These are phyloP conservation scores for Chrysolina haemoptera DNA, from an alignment of 2,888 invertebrate species.

Conservation along the genomic window DNA sequence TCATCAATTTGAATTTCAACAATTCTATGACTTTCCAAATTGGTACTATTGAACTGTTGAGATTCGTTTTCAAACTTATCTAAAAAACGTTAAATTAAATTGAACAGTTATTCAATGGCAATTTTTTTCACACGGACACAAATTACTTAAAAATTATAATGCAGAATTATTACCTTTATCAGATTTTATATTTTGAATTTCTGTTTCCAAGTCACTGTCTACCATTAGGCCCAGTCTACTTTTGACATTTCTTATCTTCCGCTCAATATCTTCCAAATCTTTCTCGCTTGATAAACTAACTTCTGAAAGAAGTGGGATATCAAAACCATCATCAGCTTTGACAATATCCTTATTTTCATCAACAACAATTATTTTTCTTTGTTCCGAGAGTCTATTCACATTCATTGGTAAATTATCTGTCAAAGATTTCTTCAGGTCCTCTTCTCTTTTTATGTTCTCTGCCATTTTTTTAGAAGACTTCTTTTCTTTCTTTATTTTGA, in stretches of 20 bases:
- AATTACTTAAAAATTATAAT: not conserved
- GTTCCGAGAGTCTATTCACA: slow-evolving; percentile 63
- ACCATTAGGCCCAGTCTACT: slow-evolving; percentile 71
- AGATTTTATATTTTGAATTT: slow-evolving; percentile 77
- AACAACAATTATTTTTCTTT: slow-evolving; percentile 63
- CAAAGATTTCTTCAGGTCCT: slow-evolving; percentile 57
- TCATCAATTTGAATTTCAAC: slow-evolving; percentile 28
- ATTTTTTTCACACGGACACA: too few species aligned
- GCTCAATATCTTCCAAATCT: slow-evolving; percentile 75
- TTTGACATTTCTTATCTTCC: slow-evolving; percentile 75
- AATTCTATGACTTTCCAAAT: slow-evolving; percentile 31
- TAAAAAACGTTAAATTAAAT: not conserved
- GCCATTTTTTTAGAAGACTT: slow-evolving; percentile 62
- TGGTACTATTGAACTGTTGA: not conserved
- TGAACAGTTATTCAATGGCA: too few species aligned
- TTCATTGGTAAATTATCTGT: slow-evolving; percentile 65
- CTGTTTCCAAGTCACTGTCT: slow-evolving; percentile 69
- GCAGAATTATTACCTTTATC: slow-evolving; percentile 58
- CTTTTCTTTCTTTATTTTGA: slow-evolving; percentile 69
- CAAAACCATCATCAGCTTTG: slow-evolving; percentile 66
- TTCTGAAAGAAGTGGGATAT: slow-evolving; percentile 71
- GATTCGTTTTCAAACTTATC: slow-evolving; percentile 26
- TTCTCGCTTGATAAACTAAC: slow-evolving; percentile 69
- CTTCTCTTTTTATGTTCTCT: slow-evolving; percentile 68
- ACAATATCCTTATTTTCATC: slow-evolving; percentile 44